Evolutionary conservation across 1,140 invertebrate genomes (phyloP).

Genomic region (Leptinotarsa texana): DNA sequence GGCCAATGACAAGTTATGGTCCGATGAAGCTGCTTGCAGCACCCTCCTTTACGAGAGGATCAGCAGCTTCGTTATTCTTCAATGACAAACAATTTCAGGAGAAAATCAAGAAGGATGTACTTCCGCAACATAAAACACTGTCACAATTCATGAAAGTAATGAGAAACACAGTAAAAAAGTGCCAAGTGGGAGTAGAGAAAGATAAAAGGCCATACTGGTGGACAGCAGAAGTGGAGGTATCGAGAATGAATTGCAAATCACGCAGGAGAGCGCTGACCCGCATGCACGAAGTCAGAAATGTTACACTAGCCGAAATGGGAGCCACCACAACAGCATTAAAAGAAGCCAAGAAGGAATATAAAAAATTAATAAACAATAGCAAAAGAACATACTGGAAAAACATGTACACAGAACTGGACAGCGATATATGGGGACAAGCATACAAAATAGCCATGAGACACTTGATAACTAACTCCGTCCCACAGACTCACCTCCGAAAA

Average conservation of each 20-base stretch:
- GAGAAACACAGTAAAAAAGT: too few relatives aligned
- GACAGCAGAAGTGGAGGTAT: not conserved
- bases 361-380: slow-evolving; percentile 10
- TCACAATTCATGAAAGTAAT: not conserved
- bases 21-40: too few relatives aligned
- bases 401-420: slow-evolving; percentile 14
- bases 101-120: not conserved
- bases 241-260: not conserved
- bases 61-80: too few relatives aligned
- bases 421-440: slow-evolving; percentile 29
- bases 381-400: slow-evolving; percentile 18
- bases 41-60: too few relatives aligned
- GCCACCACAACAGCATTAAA: not conserved
- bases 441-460: slow-evolving; percentile 24
- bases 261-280: not conserved
- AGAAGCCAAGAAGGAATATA: not conserved
- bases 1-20: too few relatives aligned
- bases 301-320: not conserved
- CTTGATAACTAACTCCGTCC: not conserved
- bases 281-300: not conserved
- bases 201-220: slow-evolving; percentile 5
- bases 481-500: not conserved
- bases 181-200: not conserved
- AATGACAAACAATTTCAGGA: not conserved
- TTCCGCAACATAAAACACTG: not conserved